Evolutionary conservation across 2,113 vertebrate species (phyloP).

Genomic region (Chaetops frenatus): DNA sequence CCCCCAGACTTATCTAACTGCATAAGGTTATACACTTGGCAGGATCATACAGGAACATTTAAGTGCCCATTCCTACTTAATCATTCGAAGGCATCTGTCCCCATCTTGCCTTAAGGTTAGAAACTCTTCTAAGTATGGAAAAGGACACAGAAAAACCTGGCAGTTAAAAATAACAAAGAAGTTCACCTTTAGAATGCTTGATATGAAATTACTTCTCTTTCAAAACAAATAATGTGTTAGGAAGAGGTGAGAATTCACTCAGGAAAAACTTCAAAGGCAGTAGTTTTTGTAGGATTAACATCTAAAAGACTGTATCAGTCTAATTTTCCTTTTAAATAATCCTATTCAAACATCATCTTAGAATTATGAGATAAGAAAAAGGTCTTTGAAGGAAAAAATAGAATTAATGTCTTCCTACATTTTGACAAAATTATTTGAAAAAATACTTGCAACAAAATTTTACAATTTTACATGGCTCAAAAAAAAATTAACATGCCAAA

Average conservation of each 20-base stretch:
- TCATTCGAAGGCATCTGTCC: neutral
- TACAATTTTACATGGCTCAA: neutral
- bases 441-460: neutral
- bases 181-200: neutral
- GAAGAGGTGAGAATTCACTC: neutral
- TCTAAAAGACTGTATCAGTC: neutral
- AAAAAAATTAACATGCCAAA: neutral
- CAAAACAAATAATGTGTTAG: neutral
- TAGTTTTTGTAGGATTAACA: neutral
- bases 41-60: neutral
- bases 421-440: neutral
- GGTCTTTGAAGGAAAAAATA: neutral
- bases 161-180: neutral
- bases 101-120: neutral
- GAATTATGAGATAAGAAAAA: neutral
- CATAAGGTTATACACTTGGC: neutral
- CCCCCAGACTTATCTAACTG: neutral
- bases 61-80: neutral
- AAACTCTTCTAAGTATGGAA: neutral
- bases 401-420: neutral
- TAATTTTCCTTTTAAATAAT: neutral
- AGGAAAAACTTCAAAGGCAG: neutral
- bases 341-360: neutral
- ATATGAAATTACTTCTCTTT: neutral
- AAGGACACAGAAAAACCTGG: neutral